Conservation (phyloP, 2,888 invertebrate genomes). For the Himalopsyche anomala region DNA sequence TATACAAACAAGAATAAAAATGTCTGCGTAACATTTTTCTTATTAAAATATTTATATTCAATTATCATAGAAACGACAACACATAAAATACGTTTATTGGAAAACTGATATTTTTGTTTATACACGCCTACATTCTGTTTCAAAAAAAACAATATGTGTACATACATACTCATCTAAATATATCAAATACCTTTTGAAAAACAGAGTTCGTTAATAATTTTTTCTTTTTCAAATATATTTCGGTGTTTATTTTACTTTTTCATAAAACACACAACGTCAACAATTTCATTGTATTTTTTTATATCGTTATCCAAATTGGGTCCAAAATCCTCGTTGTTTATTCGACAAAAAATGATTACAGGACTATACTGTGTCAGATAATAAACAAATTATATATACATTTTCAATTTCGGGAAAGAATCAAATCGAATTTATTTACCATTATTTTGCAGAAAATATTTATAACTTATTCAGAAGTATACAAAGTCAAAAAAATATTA, state of each 20-base stretch:
- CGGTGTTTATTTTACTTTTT: not conserved
- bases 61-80: no score
- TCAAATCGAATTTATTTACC: not conserved
- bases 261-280: not conserved
- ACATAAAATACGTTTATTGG: no score
- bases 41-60: no score
- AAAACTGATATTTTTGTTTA: no score
- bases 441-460: not conserved
- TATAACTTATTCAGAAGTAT: no score
- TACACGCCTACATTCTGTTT: no score
- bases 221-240: not conserved
- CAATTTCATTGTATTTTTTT: conserved; percentile 7
- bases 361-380: not conserved
- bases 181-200: no score
- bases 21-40: no score
- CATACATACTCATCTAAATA: no score
- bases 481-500: no score
- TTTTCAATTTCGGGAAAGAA: not conserved
- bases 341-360: not conserved
- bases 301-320: conserved; percentile 31
- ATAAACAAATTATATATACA: not conserved
- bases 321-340: not conserved
- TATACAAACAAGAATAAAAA: no score
- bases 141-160: no score
- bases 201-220: not conserved